Evolutionary conservation across 2,113 vertebrate genomes (phyloP), one percentile per base, ranked within the genome.

Genomic region (Clinocottus analis): DNA sequence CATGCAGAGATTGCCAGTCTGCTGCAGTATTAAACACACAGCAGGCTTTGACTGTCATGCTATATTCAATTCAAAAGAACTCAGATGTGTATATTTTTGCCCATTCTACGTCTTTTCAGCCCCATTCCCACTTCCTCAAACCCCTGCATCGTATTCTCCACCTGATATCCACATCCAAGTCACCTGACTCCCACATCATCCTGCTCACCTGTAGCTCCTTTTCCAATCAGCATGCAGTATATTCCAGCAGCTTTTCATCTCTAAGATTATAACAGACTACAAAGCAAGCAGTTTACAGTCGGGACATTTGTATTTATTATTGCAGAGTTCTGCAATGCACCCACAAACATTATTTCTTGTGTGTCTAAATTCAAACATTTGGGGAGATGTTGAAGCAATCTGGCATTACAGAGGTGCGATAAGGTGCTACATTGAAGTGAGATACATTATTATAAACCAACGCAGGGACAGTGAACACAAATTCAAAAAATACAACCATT

Each of bases 1-100:
- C 27, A 55, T 35, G 14, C 17, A 61, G 58, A 62, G 17, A 69
- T 56, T 64, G 21, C 16, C 37, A 37, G 8, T 51, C 23, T 58
- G 19, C 49, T 78, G 29, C 25, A 68, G n/a, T 47, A 27, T 55
- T 33, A 41, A 31, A 67, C 35, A 60, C 75, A 27, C 21, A 29
- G 4, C 17, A 1, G n/a, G 11, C 4, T 35, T 17, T 61, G 56
- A 23, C 60, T 37, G 10, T 37, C 17, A 62, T 16, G 23, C 23
- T 39, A 12, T 43, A 43, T 43, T 11, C 13, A 2, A 31, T 49
- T 41, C 1, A 11, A 45, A 45, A 12, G 6, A 5, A n/a, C 14
- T 55, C 21, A 31, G 47, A 35, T 35, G 7, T 41, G 51, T 56
- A 21, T 29, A 5, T 56, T 17, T 17, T 21, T 27, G 8, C 33